A percentile compares a stretch with the other conserved stretches of the same genome.
phyloP scores from a whole-genome alignment of 2,113 vertebrate species.

The Gulo gulo region DNA sequence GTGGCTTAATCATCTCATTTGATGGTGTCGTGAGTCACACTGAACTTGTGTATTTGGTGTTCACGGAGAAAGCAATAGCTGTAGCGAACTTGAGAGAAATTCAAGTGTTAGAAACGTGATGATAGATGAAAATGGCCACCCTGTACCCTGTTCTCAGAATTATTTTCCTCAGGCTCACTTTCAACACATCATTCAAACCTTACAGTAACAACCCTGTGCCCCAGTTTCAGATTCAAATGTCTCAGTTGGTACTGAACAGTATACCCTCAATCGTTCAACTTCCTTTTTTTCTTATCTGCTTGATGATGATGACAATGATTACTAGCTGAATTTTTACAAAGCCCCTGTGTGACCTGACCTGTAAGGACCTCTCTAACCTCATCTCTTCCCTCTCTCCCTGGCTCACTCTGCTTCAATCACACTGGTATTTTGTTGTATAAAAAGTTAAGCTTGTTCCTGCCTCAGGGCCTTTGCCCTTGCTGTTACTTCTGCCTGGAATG shows the following conservation, averaged over 20 bases:
- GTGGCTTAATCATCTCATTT: neutral
- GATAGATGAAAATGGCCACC: neutral
- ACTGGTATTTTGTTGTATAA: neutral
- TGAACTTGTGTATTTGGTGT: neutral
- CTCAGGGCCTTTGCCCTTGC: neutral
- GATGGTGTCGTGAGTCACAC: neutral
- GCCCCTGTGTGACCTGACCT: neutral
- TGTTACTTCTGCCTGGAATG: neutral
- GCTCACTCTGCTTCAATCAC: neutral
- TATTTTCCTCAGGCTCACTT: neutral
- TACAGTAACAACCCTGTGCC: neutral
- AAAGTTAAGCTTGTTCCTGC: neutral
- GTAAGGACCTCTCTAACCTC: neutral
- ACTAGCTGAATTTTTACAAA: constrained; percentile 15
- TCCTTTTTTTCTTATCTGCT: neutral
- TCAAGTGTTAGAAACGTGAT: neutral
- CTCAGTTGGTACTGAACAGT: neutral
- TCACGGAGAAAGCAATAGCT: neutral
- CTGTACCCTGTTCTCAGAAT: neutral
- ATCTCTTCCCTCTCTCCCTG: neutral
- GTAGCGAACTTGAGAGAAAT: neutral
- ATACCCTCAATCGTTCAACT: neutral
- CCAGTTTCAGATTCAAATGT: neutral
- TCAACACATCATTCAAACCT: neutral
- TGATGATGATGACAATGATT: neutral